Evolutionary conservation across 2,888 invertebrate species (phyloP).

Genomic region (Nemotelus pantherinus): DNA sequence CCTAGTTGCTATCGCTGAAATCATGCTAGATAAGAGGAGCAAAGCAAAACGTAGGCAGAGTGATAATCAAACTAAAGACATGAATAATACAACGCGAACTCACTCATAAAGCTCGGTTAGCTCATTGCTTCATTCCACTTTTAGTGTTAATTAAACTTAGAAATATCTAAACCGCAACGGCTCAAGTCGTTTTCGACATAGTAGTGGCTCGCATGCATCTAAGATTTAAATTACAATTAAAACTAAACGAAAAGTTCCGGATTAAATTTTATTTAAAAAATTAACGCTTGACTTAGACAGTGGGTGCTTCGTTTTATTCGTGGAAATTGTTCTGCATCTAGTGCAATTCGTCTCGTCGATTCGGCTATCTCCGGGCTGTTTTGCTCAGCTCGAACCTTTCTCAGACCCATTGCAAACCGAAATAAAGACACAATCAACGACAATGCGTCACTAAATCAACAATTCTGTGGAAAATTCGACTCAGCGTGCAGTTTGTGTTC

Average conservation of each 20-base stretch:
- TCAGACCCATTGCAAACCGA: neutral
- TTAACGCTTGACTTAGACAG: neutral
- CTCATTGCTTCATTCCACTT: slow-evolving; percentile 18
- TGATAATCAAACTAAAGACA: slow-evolving; percentile 11
- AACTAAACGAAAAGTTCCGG: slow-evolving; percentile 17
- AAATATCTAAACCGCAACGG: slow-evolving; percentile 3
- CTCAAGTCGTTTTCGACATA: neutral
- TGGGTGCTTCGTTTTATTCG: neutral
- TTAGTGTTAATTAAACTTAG: slow-evolving; percentile 42
- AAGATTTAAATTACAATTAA: slow-evolving; percentile 2
- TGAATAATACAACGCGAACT: slow-evolving; percentile 2
- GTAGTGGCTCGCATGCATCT: slow-evolving; percentile 1
- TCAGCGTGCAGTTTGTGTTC: neutral
- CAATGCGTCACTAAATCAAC: slow-evolving; percentile 3
- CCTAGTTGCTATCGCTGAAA: slow-evolving; percentile 24
- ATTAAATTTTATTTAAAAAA: neutral
- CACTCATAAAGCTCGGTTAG: slow-evolving; percentile 24
- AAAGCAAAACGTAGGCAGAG: neutral
- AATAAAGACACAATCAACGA: neutral
- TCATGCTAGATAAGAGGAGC: slow-evolving; percentile 21
- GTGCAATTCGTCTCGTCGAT: slow-evolving; percentile 5
- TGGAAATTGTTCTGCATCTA: neutral
- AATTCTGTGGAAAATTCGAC: neutral
- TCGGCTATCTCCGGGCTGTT: neutral
- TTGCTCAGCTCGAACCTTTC: too few relatives aligned